These are phyloP conservation scores for Sicus ferrugineus DNA, from an alignment of 2,888 invertebrate species.

Conservation along the genomic window DNA sequence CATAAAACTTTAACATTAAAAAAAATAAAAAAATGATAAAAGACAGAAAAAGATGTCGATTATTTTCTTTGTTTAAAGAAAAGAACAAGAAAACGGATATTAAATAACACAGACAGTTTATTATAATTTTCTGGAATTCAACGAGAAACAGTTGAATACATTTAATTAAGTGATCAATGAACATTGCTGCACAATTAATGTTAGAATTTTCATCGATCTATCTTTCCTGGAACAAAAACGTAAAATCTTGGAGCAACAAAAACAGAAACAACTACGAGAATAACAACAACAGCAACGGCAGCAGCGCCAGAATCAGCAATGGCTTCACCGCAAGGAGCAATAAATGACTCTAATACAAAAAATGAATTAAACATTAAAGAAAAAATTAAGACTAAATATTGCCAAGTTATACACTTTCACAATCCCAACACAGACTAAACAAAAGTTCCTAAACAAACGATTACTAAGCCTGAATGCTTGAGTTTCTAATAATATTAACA, in stretches of 20 bases:
- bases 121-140: slow-evolving; percentile 25
- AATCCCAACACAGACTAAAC: background rate
- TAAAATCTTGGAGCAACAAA: slow-evolving; percentile 71
- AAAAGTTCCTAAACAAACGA: slow-evolving; percentile 17
- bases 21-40: background rate
- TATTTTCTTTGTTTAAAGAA: background rate
- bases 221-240: slow-evolving; percentile 81
- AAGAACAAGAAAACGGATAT: slow-evolving; percentile 4
- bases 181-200: slow-evolving; percentile 65
- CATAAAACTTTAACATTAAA: background rate
- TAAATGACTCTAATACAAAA: slow-evolving; percentile 7
- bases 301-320: slow-evolving; percentile 59
- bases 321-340: slow-evolving; percentile 58
- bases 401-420: background rate
- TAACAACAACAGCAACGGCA: slow-evolving; percentile 60
- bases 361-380: no score
- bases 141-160: slow-evolving; percentile 37
- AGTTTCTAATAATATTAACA: slow-evolving; percentile 5
- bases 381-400: background rate
- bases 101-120: background rate
- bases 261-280: slow-evolving; percentile 63
- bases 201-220: slow-evolving; percentile 83
- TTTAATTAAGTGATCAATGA: slow-evolving; percentile 50
- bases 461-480: slow-evolving; percentile 2
- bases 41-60: background rate